phyloP scores from a whole-genome alignment of 1,140 invertebrate genomes.

The Bombyx mandarina region DNA sequence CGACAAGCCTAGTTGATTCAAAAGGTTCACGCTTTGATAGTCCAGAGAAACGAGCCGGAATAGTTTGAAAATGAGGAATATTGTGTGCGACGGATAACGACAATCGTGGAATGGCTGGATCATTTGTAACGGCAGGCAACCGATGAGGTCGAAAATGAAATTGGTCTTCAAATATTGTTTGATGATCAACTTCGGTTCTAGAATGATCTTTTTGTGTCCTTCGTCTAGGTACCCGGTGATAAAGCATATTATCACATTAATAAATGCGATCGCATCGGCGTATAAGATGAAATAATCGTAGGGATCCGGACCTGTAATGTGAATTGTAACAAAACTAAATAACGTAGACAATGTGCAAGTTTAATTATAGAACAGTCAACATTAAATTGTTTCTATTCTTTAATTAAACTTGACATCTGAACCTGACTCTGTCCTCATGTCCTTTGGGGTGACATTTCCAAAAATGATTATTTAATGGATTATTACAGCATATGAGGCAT shows the following conservation, averaged over 20 bases:
- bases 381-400: too few relatives aligned
- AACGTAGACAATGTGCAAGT: too few relatives aligned
- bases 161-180: slow-evolving; percentile 16
- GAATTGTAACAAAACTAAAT: neutral
- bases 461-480: too few relatives aligned
- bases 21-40: slow-evolving; percentile 17
- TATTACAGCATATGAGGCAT: too few relatives aligned
- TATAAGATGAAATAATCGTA: slow-evolving; percentile 24
- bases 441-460: too few relatives aligned
- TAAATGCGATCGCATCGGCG: slow-evolving; percentile 20
- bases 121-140: slow-evolving; percentile 27
- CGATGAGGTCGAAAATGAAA: slow-evolving; percentile 22
- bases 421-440: too few relatives aligned
- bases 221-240: slow-evolving; percentile 28
- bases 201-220: slow-evolving; percentile 19
- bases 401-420: too few relatives aligned
- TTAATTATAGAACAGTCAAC: too few relatives aligned
- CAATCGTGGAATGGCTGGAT: slow-evolving; percentile 15
- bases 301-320: slow-evolving; percentile 23
- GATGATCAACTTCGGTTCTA: slow-evolving; percentile 18
- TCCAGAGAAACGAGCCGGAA: slow-evolving; percentile 11
- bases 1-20: slow-evolving; percentile 19
- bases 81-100: slow-evolving; percentile 22
- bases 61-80: slow-evolving; percentile 26
- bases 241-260: slow-evolving; percentile 21